phyloP scores from a whole-genome alignment of 2,888 invertebrate species.

The Nebria salina region DNA sequence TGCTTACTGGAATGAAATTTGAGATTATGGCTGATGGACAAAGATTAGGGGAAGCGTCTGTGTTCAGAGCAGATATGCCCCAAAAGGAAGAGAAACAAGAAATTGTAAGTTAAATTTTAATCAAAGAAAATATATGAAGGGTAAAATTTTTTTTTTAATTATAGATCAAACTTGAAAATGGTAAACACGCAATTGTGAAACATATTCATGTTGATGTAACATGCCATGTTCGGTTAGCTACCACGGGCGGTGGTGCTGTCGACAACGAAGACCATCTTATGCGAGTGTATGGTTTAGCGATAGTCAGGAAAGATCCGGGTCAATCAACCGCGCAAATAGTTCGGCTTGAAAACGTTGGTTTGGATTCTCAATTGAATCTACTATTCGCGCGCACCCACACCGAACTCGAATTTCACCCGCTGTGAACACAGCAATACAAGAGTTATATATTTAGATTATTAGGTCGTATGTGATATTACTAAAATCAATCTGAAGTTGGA shows the following conservation, averaged over 20 bases:
- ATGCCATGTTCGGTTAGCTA: conserved; percentile 71
- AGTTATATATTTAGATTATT: neutral
- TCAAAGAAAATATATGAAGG: neutral
- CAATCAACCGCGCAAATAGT: conserved; percentile 66
- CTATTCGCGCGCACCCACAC: conserved; percentile 73
- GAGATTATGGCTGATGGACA: conserved; percentile 70
- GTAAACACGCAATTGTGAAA: conserved; percentile 68
- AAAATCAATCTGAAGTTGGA: neutral
- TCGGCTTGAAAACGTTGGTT: conserved; percentile 73
- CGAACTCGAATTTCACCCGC: conserved; percentile 72
- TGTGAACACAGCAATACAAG: conserved; percentile 47
- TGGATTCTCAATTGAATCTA: conserved; percentile 75
- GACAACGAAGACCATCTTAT: conserved; percentile 71
- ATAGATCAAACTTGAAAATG: conserved; percentile 57
- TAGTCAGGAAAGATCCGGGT: conserved; percentile 71
- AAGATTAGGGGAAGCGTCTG: conserved; percentile 72
- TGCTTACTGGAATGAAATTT: conserved; percentile 74
- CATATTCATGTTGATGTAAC: conserved; percentile 75
- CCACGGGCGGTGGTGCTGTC: conserved; percentile 68
- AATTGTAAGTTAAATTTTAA: conserved; percentile 59
- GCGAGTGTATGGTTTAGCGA: conserved; percentile 74
- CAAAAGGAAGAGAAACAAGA: conserved; percentile 74
- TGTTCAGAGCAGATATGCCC: conserved; percentile 74
- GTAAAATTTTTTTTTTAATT: conserved; percentile 46
- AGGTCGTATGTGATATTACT: neutral